These are phyloP conservation scores for Magallana ariakensis DNA, from an alignment of 1,140 invertebrate species.

Conservation along the genomic window DNA sequence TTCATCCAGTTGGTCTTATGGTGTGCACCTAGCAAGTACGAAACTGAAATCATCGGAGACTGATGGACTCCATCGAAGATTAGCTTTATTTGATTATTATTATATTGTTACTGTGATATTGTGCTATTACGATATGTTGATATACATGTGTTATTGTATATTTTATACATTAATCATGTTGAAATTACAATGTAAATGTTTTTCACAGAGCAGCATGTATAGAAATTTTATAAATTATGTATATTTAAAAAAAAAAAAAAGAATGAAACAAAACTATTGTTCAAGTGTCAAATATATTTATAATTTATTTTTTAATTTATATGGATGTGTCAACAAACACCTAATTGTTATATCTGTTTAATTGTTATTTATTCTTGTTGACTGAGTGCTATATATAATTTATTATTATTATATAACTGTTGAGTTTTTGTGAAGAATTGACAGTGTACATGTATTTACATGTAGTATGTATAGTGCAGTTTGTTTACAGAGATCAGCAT, in stretches of 20 bases:
- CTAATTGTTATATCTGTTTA: too few species aligned
- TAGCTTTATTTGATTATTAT: not conserved
- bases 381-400: too few species aligned
- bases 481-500: too few species aligned
- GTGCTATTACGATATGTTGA: not conserved
- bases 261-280: too few species aligned
- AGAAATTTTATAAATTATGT: not conserved
- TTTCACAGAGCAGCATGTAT: conserved; percentile 12
- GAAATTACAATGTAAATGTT: not conserved
- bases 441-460: too few species aligned
- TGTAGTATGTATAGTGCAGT: too few species aligned
- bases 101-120: conserved; percentile 8
- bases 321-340: too few species aligned
- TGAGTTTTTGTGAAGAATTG: too few species aligned
- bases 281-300: too few species aligned
- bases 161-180: conserved; percentile 12
- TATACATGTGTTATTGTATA: not conserved
- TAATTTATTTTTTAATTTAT: too few species aligned
- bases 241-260: not conserved
- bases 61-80: not conserved
- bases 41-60: conserved; percentile 48
- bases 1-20: conserved; percentile 65
- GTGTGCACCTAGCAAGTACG: conserved; percentile 65
- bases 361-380: too few species aligned
- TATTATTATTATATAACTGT: too few species aligned